Base-by-base conservation (phyloP, 2,797 vertebrate species). In the Oryzias dopingdopingensis region DNA sequence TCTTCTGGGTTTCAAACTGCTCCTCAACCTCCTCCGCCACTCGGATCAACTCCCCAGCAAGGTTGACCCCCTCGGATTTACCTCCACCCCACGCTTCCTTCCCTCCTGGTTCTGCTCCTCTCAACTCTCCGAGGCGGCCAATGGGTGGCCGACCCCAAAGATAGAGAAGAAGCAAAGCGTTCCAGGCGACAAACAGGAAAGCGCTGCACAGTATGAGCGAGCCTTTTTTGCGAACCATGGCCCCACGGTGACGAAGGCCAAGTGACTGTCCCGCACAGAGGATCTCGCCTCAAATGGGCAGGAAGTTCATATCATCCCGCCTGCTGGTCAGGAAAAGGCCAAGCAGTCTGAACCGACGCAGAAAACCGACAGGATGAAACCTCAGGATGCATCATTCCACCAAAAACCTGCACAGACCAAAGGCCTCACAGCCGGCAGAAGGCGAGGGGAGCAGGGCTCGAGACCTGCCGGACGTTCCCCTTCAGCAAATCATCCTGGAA, bases 141-240 rank as follows among this genome's bases (percentile, higher is more conserved):
- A 91, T 76, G 0, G 90, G 89, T 18, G 95, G 92, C 46, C 95
- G 93, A 42, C 93, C 94, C 95, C 95, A 95, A 68, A 98, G 93
- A 85, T 97, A 98, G 52, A 98, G 93, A n/a, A 98, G 91, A 59
- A 98, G 91, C 74, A 98, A 85, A 62, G 93, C 94, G 42, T 97
- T 96, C 96, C 96, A 97, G 61, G 92, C 93, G 6, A 97, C 88
- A 50, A 98, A 97, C 59, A 98, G 92, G 84, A 94, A 90, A 67
- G 93, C 95, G 77, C 95, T 92, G 75, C 95, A 96, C 70, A 95
- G 75, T 86, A 93, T 94, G 65, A 95, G 86, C 72, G 91, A 93
- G 80, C 91, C 91, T 92, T 95, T 96, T 87, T 96, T 96, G 68
- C 91, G 92, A 86, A 93, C 91, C 92, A 93, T 93, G 91, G 90